These are phyloP conservation scores for Anolis apletophallus DNA, from an alignment of 2,797 vertebrate species.

Conservation along the genomic window DNA sequence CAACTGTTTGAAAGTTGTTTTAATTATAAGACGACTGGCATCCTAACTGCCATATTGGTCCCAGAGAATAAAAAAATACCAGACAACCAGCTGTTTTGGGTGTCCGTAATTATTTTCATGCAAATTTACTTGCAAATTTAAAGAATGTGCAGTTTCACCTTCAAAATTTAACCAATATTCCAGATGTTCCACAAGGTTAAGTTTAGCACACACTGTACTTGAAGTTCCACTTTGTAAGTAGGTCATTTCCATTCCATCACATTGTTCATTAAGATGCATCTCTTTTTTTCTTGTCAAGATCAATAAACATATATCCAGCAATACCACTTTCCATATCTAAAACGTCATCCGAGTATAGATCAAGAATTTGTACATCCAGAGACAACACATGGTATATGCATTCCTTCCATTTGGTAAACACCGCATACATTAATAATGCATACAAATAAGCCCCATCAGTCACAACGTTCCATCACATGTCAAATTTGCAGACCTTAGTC, in stretches of 20 bases:
- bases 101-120: background rate
- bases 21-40: background rate
- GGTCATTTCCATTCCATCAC: background rate
- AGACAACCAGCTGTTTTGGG: conserved; percentile 3
- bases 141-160: background rate
- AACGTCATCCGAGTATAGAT: background rate
- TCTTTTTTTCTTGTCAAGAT: background rate
- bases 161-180: conserved; percentile 14
- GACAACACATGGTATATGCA: background rate
- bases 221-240: background rate
- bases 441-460: background rate
- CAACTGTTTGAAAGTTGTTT: conserved; percentile 6
- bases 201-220: background rate
- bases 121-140: conserved; percentile 6
- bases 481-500: background rate
- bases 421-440: background rate
- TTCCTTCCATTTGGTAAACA: background rate
- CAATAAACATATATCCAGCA: background rate
- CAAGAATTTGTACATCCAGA: background rate
- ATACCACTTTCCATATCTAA: background rate
- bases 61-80: conserved; percentile 1
- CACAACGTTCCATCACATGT: background rate
- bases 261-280: background rate
- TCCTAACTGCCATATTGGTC: conserved; percentile 1
- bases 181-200: background rate